A percentile compares a stretch with the other conserved stretches of the same genome.
These are phyloP conservation scores for Sorex maritimensis DNA, from an alignment of 2,797 vertebrate genomes.

Conservation along the genomic window DNA sequence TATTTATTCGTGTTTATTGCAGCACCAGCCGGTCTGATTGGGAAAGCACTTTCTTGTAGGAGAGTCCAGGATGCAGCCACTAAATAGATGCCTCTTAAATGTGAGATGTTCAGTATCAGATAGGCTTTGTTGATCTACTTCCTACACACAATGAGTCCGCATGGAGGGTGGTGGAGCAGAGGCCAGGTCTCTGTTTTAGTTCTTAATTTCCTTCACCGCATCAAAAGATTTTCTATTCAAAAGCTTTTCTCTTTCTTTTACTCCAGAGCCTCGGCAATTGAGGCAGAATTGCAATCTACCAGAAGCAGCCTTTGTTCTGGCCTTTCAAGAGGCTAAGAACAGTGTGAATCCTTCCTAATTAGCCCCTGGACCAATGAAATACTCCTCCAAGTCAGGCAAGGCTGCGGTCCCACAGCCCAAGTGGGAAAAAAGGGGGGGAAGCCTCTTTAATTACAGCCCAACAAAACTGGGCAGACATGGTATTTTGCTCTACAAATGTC, in stretches of 20 bases:
- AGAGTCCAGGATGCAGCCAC: conserved; percentile 19
- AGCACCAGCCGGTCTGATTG: conserved; percentile 59
- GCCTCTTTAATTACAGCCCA: conserved; percentile 84
- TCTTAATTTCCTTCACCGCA: conserved; percentile 84
- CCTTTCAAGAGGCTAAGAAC: conserved; percentile 78
- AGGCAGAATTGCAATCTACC: conserved; percentile 77
- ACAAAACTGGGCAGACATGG: conserved; percentile 75
- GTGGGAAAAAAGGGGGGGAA: conserved; percentile 75
- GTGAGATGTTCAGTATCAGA: conserved; percentile 66
- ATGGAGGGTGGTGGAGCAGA: conserved; percentile 62
- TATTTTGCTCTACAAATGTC: conserved; percentile 79
- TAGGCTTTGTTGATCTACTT: conserved; percentile 76
- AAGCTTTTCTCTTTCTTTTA: conserved; percentile 83
- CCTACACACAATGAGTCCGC: conserved; percentile 71
- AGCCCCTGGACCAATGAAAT: conserved; percentile 82
- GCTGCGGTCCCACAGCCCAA: conserved; percentile 80
- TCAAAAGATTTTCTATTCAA: conserved; percentile 86
- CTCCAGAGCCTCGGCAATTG: conserved; percentile 79
- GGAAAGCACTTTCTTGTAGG: conserved; percentile 50
- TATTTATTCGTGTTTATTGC: conserved; percentile 70
- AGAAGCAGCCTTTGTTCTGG: conserved; percentile 83
- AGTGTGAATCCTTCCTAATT: conserved; percentile 85
- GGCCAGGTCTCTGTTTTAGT: conserved; percentile 84
- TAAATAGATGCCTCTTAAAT: conserved; percentile 57
- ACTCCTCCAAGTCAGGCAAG: conserved; percentile 66